Base-by-base conservation (phyloP, 2,888 invertebrate genomes). In the Himalopsyche tibetana region DNA sequence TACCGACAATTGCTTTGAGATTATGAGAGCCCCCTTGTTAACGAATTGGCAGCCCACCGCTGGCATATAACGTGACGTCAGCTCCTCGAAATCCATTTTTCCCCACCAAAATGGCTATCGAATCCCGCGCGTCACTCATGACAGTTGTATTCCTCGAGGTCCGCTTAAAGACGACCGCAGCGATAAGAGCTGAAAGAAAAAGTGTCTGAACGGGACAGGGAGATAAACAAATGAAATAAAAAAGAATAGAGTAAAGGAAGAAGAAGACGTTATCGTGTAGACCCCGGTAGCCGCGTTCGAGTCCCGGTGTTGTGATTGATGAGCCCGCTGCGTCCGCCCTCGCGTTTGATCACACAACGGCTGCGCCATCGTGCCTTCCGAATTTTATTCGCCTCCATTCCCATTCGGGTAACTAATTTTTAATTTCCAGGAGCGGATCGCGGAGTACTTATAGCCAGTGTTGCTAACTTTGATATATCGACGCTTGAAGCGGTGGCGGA, bases 211-310 rank as follows among this genome's bases (percentile, higher is more conserved):
- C 45, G 45, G 45, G 45, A 45, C 11, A 15, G 74, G 4, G 74
- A 74, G 74, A 74, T 51, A 51, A 74, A 74, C n/a, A 74, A 74
- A 74, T 74, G 36, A 36, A 74, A 4, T 28, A 74, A 74, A 74
- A 28, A 74, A 74, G 19, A 74, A 74, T 12, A 38, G 74, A 38
- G 11, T 11, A 45, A 45, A 45, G 4, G 74, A 74, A 63, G 19
- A 63, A 74, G 74, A 36, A 74, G 74, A 74, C 74, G 38, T 74
- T 74, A 74, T 74, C 74, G 74, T 15, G 74, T 74, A 38, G 74
- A 74, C 74, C 36, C 74, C 74, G 74, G 74, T 74, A 74, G 74
- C 74, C 74, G 38, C 15, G 36, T 36, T 74, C 74, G 74, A 74
- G 74, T 74, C 74, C 74, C 38, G 28, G 74, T 36, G 74, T 36